Evolutionary conservation across 2,797 vertebrate genomes (phyloP).

Genomic region (Mus minutoides): DNA sequence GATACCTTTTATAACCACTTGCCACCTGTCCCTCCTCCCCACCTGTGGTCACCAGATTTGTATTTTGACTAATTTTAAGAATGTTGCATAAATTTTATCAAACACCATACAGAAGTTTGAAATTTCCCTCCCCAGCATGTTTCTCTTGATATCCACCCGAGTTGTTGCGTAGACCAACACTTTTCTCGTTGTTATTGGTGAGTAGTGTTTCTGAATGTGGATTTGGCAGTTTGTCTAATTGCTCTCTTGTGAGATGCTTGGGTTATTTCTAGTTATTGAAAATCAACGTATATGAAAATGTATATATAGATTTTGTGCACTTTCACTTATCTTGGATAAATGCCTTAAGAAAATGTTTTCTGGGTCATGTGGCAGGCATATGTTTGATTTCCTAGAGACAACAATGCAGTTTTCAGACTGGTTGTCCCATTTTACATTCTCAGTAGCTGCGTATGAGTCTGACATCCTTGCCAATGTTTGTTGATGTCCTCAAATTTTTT

Average conservation of each 20-base stretch:
- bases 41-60: neutral
- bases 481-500: neutral
- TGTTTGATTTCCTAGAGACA: constrained; percentile 29
- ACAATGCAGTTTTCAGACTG: neutral
- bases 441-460: neutral
- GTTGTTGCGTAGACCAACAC: neutral
- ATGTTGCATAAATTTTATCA: neutral
- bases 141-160: neutral
- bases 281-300: neutral
- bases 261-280: neutral
- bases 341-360: neutral
- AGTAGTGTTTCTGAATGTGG: neutral
- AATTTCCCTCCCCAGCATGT: neutral
- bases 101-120: neutral
- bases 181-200: neutral
- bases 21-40: neutral
- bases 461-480: neutral
- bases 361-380: neutral
- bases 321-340: constrained; percentile 14
- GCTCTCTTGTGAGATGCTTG: neutral
- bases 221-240: neutral
- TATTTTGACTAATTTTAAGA: neutral
- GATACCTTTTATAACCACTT: neutral
- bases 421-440: neutral
- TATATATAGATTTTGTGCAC: neutral